A percentile compares a stretch with the other conserved stretches of the same genome.
Evolutionary conservation across 92 coral and sea anemone species (phyloP).

Genomic region (Desmophyllum pertusum): DNA sequence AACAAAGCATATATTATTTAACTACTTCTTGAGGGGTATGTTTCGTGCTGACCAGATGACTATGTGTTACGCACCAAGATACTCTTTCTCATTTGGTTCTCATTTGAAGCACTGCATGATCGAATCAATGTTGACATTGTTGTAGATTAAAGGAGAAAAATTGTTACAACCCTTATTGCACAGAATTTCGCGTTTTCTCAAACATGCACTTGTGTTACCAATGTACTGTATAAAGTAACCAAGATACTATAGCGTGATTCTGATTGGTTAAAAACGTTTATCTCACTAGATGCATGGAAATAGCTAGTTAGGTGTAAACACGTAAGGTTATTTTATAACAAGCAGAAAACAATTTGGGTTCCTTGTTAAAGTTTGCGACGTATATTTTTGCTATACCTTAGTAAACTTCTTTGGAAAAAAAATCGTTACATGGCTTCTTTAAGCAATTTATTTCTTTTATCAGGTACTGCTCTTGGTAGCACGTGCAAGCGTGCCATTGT

Average conservation of each 20-base stretch:
- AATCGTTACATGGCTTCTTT: not conserved
- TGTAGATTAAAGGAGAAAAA: no score
- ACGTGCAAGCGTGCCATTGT: constrained; percentile 79
- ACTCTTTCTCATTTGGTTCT: not conserved
- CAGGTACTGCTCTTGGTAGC: constrained; percentile 82
- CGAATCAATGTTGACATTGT: not conserved
- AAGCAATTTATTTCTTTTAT: not conserved
- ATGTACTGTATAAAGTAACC: not conserved
- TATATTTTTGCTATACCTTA: no score
- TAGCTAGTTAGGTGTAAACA: no score
- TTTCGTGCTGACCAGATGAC: not conserved
- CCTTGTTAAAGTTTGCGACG: no score
- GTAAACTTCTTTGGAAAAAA: no score
- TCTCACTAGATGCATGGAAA: no score
- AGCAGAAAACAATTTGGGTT: no score
- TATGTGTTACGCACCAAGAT: not conserved
- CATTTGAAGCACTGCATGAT: not conserved
- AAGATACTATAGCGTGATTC: not conserved
- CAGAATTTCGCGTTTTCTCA: not conserved
- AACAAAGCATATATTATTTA: not conserved
- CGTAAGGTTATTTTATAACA: no score
- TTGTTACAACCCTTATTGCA: no score
- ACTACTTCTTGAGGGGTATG: not conserved
- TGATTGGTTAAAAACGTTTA: constrained; percentile 47
- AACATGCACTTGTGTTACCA: not conserved